Base-by-base conservation (phyloP, 2,797 vertebrate genomes). In the Pangasius djambal region DNA sequence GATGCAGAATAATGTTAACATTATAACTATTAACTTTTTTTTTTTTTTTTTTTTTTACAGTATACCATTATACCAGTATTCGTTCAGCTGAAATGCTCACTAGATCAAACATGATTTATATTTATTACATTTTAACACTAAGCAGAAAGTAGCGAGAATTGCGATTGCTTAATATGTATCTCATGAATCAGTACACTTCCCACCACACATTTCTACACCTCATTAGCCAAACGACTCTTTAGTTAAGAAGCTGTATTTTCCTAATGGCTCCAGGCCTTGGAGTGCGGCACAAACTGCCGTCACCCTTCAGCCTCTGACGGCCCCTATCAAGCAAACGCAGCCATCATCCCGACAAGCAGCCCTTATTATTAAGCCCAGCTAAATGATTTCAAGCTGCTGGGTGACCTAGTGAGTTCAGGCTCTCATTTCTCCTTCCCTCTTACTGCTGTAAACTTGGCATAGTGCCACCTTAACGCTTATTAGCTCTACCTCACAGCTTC, bases 311-410 rank as follows among this genome's bases (percentile, higher is more conserved):
- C 82, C 82, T n/a, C 59, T 31, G 82, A 81, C 40, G 63, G 37
- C 22, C 25, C 37, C 81, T 44, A 40, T 82, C 13, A 1, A 6
- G 59, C 37, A 83, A 65, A 44, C 4, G 0, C 57, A 61, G 55
- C 20, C 79, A 61, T 82, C 55, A 37, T 9, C 55, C 12, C 20
- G 10, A 40, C 55, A 61, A 63, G 57, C 82, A 63, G 79, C 12
- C 34, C 79, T 63, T 83, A 63, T 83, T 83, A 83, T 83, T 65
- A 83, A 65, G 40, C 25, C 37, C 59, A 9, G 37, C 59, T 65
- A 44, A 65, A 83, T 83, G 59, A n/a, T 59, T 57, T 94, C 90
- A 93, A 92, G 93, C 93, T 94, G 93, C 93, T 93, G 90, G 90
- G 88, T 93, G 93, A 94, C 92, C 91, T 90, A 89, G 88, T 83